Evolutionary conservation across 1,140 invertebrate genomes (phyloP).

Genomic region (Amyelois transitella): DNA sequence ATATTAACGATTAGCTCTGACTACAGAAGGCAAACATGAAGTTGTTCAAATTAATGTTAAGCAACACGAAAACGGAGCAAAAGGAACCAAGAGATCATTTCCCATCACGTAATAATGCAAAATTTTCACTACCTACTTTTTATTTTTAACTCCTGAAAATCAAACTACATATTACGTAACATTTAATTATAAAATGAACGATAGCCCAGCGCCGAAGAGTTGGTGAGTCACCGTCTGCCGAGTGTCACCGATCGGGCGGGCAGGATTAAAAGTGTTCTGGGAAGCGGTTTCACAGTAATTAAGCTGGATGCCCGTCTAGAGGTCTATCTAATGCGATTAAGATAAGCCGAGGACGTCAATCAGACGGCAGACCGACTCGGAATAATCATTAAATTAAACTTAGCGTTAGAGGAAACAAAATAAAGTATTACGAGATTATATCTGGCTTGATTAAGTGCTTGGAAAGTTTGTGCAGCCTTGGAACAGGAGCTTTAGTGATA

Average conservation of each 20-base stretch:
- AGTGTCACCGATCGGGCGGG: not conserved
- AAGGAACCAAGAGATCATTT: no score
- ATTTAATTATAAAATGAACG: no score
- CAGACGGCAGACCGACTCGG: not conserved
- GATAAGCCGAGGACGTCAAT: not conserved
- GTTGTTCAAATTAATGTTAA: no score
- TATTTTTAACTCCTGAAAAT: no score
- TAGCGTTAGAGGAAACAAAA: not conserved
- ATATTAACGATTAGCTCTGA: no score
- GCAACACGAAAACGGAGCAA: no score
- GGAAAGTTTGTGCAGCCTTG: not conserved
- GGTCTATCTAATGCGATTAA: not conserved
- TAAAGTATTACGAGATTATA: not conserved
- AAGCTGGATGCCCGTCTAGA: not conserved
- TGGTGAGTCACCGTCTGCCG: no score
- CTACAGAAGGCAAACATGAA: no score
- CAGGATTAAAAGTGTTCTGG: not conserved
- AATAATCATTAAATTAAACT: not conserved
- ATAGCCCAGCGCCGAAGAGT: no score
- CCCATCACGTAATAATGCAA: no score
- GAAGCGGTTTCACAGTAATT: not conserved
- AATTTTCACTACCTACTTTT: no score
- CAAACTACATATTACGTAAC: no score
- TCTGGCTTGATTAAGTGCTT: not conserved
- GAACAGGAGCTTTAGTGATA: not conserved